Evolutionary conservation across 2,888 invertebrate species (phyloP).

Genomic region (Empis stercorea): DNA sequence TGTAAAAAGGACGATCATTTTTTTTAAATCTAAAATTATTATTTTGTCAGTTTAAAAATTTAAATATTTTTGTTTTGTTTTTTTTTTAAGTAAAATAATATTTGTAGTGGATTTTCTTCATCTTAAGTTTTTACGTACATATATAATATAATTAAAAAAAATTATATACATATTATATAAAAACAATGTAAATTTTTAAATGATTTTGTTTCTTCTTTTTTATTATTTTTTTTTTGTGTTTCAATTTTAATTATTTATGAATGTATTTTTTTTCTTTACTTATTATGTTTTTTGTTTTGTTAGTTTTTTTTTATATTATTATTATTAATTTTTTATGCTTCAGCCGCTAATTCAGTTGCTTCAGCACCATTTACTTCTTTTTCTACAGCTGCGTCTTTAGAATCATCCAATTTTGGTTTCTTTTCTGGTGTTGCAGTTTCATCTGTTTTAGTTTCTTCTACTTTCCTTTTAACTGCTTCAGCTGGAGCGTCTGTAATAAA

Average conservation of each 20-base stretch:
- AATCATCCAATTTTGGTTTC: constrained; percentile 36
- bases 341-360: constrained; percentile 36
- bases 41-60: too few species aligned
- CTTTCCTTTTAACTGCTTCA: constrained; percentile 36
- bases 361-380: constrained; percentile 35
- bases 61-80: too few species aligned
- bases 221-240: constrained; percentile 11
- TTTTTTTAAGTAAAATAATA: too few species aligned
- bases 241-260: constrained; percentile 12
- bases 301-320: constrained; percentile 15
- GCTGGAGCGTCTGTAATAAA: constrained; percentile 22
- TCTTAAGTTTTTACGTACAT: constrained; percentile 8
- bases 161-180: constrained; percentile 12
- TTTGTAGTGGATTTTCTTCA: too few species aligned
- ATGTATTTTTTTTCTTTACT: constrained; percentile 22
- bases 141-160: constrained; percentile 8
- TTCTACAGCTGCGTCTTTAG: constrained; percentile 21
- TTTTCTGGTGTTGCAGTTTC: constrained; percentile 35
- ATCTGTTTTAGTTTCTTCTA: constrained; percentile 27
- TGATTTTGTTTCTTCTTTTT: neutral
- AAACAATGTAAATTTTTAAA: constrained; percentile 12
- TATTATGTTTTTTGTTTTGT: constrained; percentile 15
- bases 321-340: constrained; percentile 24
- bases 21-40: too few species aligned
- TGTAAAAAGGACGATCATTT: too few species aligned